Base-by-base conservation (phyloP, 2,113 vertebrate genomes). In the Anoura caudifer region DNA sequence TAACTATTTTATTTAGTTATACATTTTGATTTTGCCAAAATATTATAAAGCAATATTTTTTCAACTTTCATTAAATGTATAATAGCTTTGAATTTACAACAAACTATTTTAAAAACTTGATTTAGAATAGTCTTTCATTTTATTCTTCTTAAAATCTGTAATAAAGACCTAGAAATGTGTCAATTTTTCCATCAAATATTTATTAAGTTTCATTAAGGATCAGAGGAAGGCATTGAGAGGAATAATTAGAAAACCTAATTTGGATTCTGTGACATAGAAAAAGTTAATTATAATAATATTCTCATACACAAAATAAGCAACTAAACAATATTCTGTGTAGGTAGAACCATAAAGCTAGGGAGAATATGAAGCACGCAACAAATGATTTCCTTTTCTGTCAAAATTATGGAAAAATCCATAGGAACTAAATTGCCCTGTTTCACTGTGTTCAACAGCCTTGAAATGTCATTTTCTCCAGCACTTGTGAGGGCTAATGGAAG, bases 391-490 rank as follows among this genome's bases (percentile, higher is more conserved):
- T 82, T 96, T 94, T 89, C 45, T 94, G 52, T 14, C 38, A 90
- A 91, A 96, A 86, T 97, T 94, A 79, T 79, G 28, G 19, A 73
- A 73, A 92, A 89, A 47, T 90, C n/a, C 77, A 87, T 87, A 72
- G 69, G 91, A 97, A 93, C 77, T 83, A 87, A 85, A 70, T 79
- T 93, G 63, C n/a, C 89, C 56, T 65, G 63, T 38, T 80, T 82
- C 85, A 36, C 80, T 80, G 47, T 92, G 54, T 84, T 91, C 45
- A 38, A 61, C 56, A 79, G 33, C 15, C 73, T 92, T 92, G 43
- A 96, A 94, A 95, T 41, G 45, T 61, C 84, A 90, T 96, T 96
- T 96, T 92, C 93, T 90, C 54, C 86, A 69, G 73, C 86, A 86
- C 59, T 82, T 85, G 33, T 43, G 85, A 95, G 61, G 22, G 54